Percentiles rank a stretch among this genome's conserved stretches.
Evolutionary conservation across 2,113 vertebrate species (phyloP).

Genomic region (Sakesphorus luctuosus): DNA sequence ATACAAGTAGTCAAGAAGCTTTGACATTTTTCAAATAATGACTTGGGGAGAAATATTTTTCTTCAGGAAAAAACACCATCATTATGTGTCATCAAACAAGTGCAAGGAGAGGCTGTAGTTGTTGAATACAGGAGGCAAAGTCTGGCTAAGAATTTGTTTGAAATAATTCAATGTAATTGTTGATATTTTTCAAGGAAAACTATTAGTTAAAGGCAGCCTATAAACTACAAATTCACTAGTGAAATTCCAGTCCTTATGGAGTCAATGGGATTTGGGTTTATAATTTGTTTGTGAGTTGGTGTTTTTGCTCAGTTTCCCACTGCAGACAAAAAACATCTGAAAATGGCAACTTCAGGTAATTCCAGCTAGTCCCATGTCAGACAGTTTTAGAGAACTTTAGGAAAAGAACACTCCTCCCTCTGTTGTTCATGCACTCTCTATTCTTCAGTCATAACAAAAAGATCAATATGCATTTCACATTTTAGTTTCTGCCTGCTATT

Average conservation of each 20-base stretch:
- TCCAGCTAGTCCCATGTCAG: neutral
- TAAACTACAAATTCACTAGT: neutral
- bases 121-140: neutral
- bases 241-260: neutral
- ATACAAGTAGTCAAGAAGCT: neutral
- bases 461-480: neutral
- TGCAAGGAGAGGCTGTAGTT: neutral
- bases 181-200: neutral
- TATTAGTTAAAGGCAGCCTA: neutral
- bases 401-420: neutral
- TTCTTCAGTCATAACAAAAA: neutral
- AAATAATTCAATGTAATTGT: neutral
- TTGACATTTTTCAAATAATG: neutral
- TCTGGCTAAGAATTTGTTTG: neutral
- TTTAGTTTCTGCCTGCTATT: slow-evolving; percentile 1
- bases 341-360: neutral
- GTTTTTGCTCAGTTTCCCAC: neutral
- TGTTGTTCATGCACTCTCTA: neutral
- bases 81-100: neutral
- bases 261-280: neutral
- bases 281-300: neutral
- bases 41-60: neutral
- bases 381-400: neutral
- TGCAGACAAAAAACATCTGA: neutral
- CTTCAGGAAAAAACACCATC: neutral